Percentiles rank a stretch among this genome's conserved stretches.
Evolutionary conservation across 1,140 invertebrate species (phyloP).

Genomic region (Glossosoma conforme): DNA sequence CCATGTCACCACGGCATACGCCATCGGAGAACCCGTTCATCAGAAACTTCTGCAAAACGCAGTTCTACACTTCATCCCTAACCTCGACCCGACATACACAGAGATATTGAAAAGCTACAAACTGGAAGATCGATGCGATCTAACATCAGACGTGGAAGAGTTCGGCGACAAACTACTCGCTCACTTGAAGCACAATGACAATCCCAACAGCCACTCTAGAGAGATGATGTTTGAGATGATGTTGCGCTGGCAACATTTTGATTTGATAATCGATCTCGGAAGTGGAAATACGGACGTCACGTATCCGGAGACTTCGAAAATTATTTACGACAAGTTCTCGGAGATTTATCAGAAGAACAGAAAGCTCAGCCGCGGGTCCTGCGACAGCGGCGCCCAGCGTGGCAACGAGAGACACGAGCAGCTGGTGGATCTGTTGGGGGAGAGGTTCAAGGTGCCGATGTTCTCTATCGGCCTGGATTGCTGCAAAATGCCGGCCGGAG

Average conservation of each 20-base stretch:
- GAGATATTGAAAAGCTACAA: conserved; percentile 41
- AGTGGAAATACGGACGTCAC: conserved; percentile 55
- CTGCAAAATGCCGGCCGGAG: conserved; percentile 69
- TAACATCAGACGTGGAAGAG: conserved; percentile 46
- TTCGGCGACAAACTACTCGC: conserved; percentile 54
- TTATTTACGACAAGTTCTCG: conserved; percentile 51
- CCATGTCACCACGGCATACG: conserved; percentile 70
- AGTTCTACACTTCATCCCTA: conserved; percentile 78
- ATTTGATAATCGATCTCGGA: conserved; percentile 59
- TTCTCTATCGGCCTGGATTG: conserved; percentile 62
- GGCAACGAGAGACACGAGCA: conserved; percentile 37
- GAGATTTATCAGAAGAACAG: conserved; percentile 41
- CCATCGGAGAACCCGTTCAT: conserved; percentile 59
- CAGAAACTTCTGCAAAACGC: conserved; percentile 61
- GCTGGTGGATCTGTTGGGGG: conserved; percentile 53
- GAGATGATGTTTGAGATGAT: conserved; percentile 56
- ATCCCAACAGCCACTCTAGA: conserved; percentile 40
- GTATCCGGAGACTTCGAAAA: conserved; percentile 44
- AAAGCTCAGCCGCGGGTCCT: conserved; percentile 28
- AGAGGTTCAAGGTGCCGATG: conserved; percentile 53
- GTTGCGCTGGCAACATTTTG: conserved; percentile 52
- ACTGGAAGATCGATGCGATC: conserved; percentile 43
- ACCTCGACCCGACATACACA: conserved; percentile 55
- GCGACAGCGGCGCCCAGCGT: conserved; percentile 22
- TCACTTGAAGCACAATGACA: conserved; percentile 38